Evolutionary conservation across 2,888 invertebrate species (phyloP).

Genomic region (Chaitophorus viminalis): DNA sequence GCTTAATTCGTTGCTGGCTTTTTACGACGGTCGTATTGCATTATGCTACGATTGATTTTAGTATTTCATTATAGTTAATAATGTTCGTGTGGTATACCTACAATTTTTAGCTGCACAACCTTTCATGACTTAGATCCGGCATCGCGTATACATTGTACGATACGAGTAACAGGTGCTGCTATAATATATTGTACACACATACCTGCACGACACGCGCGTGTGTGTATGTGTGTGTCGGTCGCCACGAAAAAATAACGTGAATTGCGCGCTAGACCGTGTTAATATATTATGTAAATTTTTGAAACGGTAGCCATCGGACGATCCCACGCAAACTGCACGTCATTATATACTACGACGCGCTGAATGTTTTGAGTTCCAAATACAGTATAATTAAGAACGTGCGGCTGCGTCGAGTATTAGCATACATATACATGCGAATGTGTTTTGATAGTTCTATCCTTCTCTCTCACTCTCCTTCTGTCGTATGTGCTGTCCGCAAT

Average conservation of each 20-base stretch:
- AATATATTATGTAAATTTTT: conserved; percentile 7
- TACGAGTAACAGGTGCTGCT: no score
- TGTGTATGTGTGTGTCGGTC: not conserved
- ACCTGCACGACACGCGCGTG: not conserved
- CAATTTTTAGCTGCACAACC: no score
- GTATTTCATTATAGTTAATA: no score
- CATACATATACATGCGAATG: not conserved
- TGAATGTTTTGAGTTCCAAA: conserved; percentile 1
- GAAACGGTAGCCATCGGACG: conserved; percentile 29
- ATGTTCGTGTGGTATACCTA: no score
- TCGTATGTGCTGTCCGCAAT: not conserved
- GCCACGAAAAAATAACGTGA: not conserved
- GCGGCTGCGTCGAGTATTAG: not conserved
- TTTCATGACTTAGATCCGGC: no score
- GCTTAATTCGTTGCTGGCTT: no score
- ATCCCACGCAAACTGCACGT: not conserved
- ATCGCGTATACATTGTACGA: no score
- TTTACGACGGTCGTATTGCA: no score
- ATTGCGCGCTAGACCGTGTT: not conserved
- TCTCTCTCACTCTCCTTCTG: no score
- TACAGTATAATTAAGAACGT: not conserved
- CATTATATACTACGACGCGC: not conserved
- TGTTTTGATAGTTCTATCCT: not conserved
- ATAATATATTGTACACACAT: not conserved
- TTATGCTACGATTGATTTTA: no score